Base-by-base conservation (phyloP, 2,797 vertebrate genomes). In the Hephaestus fuliginosus region DNA sequence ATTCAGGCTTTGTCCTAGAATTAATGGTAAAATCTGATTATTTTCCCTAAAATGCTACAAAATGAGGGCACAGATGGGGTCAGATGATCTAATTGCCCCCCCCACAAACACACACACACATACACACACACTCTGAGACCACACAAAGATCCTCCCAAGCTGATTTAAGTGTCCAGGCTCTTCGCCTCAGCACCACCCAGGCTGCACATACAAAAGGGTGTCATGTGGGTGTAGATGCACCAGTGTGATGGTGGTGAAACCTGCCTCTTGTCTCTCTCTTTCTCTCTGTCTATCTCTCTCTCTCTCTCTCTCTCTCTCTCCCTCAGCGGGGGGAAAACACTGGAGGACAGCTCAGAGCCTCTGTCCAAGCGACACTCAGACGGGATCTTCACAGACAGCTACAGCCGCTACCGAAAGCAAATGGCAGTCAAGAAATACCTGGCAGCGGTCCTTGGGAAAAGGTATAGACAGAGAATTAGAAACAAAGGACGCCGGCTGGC, bases 381-480 rank as follows among this genome's bases (percentile, higher is more conserved):
- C 74, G 98, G 98, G 78, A 98, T 99, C 95, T 99, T 99, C 96
- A 99, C 98, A 36, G 98, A 99, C 96, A 98, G 98, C 96, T 99
- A 99, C 97, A 99, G 98, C 93, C 98, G 97, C 95, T 99, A 99
- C 95, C 94, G 98, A 91, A 99, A 99, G 96, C 98, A 99, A 97
- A 99, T 99, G 98, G 98, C 98, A 83, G 98, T 99, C 92, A 99
- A 98, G 97, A 99, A 99, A 95, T 99, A 99, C 95, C 96, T 99
- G 96, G 97, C 98, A 41, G 97, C 98, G 0, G 97, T 99, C 93
- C 96, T 99, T 88, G 98, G 98, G 96, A 99, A 98, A 98, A 99
- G 98, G 98, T 99, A 99, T 96, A 99, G 98, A 97, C 98, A 99
- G 96, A 98, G 97, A 96, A 95, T 98, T 97, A 98, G 97, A 97